Evolutionary conservation across 53 echinoderm and acorn worm genomes (phyloP).

Genomic region (Paracentrotus lividus): DNA sequence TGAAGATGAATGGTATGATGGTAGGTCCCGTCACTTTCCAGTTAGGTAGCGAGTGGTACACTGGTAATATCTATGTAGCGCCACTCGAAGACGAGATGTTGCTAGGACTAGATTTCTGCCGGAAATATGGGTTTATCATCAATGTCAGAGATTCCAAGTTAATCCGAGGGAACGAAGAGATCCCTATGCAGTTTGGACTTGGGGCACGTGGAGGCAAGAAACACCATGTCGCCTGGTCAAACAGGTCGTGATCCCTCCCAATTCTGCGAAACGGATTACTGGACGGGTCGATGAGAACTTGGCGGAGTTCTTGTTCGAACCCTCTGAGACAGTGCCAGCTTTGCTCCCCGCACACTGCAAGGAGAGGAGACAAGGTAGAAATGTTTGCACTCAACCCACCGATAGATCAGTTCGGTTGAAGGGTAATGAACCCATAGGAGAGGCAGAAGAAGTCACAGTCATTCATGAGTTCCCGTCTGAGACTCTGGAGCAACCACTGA

Average conservation of each 20-base stretch:
- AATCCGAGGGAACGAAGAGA: background rate
- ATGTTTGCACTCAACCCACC: no score
- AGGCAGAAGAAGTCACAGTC: no score
- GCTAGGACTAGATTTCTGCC: background rate
- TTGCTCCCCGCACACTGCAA: no score
- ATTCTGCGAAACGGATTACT: background rate
- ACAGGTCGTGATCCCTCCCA: background rate
- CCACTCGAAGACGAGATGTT: background rate
- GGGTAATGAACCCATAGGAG: no score
- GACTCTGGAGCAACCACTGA: no score
- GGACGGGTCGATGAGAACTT: background rate
- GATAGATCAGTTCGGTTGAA: no score
- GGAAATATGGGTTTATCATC: background rate
- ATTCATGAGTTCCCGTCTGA: no score
- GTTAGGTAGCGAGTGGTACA: background rate
- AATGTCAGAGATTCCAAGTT: background rate
- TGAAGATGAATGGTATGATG: background rate
- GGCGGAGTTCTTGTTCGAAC: background rate
- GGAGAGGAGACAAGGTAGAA: no score
- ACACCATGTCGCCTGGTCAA: no score
- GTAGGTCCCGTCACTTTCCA: background rate
- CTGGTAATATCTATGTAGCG: background rate
- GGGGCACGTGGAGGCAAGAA: no score
- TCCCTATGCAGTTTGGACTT: background rate
- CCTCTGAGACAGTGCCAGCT: background rate